These are phyloP conservation scores for Melinopterus prodromus DNA, from an alignment of 2,888 invertebrate genomes.

Conservation along the genomic window DNA sequence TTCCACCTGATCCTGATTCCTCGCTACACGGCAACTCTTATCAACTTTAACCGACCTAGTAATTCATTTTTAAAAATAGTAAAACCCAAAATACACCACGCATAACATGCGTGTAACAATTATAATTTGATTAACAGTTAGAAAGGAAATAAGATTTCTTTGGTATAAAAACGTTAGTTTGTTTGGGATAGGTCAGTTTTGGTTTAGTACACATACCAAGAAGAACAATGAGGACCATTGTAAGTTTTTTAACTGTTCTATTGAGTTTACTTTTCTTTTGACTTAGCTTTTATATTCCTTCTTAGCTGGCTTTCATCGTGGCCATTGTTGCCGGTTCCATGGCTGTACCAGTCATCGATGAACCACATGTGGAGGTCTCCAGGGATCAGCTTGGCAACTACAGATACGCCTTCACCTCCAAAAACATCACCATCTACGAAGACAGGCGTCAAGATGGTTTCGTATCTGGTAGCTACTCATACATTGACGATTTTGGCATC, in stretches of 20 bases:
- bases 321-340: background rate
- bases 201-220: background rate
- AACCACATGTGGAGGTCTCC: conserved; percentile 13
- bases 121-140: background rate
- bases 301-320: background rate
- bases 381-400: conserved; percentile 21
- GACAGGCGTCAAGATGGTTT: conserved; percentile 15
- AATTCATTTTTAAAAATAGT: background rate
- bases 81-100: background rate
- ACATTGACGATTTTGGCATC: background rate
- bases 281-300: background rate
- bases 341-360: background rate
- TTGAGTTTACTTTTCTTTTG: background rate
- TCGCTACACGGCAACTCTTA: background rate
- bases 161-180: background rate
- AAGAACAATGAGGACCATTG: background rate
- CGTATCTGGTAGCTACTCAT: conserved; percentile 21
- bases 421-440: conserved; percentile 21
- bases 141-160: background rate
- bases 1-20: background rate
- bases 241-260: background rate
- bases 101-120: background rate
- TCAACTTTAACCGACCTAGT: background rate
- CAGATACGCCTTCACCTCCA: conserved; percentile 17
- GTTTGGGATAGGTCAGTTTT: background rate